A percentile compares a stretch with the other conserved stretches of the same genome.
Evolutionary conservation across 2,113 vertebrate species (phyloP).

Genomic region (Prinia subflava): DNA sequence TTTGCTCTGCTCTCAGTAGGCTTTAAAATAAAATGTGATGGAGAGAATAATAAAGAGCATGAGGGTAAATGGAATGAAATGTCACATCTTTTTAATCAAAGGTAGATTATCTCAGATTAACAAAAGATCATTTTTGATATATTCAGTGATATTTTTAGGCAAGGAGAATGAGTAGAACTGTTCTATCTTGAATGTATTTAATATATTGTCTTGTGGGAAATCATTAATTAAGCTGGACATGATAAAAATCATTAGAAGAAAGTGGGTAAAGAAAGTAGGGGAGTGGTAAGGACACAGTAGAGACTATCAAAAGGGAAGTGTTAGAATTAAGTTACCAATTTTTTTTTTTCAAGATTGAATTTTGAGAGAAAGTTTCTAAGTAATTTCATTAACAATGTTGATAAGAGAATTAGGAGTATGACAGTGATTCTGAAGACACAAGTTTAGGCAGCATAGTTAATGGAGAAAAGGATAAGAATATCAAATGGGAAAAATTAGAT

Average conservation of each 20-base stretch:
- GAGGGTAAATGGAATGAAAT: slow-evolving; percentile 14
- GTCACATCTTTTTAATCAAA: slow-evolving; percentile 50
- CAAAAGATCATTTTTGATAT: slow-evolving; percentile 26
- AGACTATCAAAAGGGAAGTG: background rate
- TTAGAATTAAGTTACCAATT: background rate
- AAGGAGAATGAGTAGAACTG: background rate
- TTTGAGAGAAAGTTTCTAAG: background rate
- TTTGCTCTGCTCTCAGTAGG: background rate
- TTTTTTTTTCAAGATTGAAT: background rate
- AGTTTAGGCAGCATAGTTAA: background rate
- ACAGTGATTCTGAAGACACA: background rate
- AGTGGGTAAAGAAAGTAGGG: background rate
- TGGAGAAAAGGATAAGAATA: background rate
- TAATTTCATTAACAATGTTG: slow-evolving; percentile 14
- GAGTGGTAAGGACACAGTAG: background rate
- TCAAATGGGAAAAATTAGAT: background rate
- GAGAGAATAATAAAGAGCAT: background rate
- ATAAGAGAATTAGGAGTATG: background rate
- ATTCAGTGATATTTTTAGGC: slow-evolving; percentile 47
- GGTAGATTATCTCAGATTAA: slow-evolving; percentile 35
- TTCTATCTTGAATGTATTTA: slow-evolving; percentile 10
- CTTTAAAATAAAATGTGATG: background rate
- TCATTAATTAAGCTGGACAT: slow-evolving; percentile 25
- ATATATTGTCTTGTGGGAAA: slow-evolving; percentile 44
- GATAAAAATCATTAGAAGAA: slow-evolving; percentile 16